These are phyloP conservation scores for Philopedon plagiatum DNA, from an alignment of 2,888 invertebrate genomes.

Conservation along the genomic window DNA sequence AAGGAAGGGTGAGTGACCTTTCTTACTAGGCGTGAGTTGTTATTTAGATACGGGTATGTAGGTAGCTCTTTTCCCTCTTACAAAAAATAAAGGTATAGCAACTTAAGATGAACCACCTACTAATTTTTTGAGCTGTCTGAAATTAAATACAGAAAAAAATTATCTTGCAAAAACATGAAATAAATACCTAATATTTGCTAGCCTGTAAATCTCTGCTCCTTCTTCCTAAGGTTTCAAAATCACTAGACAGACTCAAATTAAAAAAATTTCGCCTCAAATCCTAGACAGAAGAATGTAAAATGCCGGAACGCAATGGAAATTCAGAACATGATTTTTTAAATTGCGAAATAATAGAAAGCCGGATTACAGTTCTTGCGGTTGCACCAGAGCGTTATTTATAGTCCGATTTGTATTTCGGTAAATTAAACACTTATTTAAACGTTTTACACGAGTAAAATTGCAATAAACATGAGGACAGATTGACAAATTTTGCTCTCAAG, in stretches of 20 bases:
- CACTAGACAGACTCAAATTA: background rate
- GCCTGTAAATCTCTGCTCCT: background rate
- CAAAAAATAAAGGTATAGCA: background rate
- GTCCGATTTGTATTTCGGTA: background rate
- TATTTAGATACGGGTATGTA: too few species aligned
- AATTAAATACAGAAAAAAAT: too few species aligned
- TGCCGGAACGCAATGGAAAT: conserved; percentile 34
- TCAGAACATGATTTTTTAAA: conserved; percentile 20
- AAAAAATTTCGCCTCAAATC: background rate
- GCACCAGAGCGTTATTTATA: conserved; percentile 16
- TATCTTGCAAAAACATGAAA: background rate
- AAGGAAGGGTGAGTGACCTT: background rate
- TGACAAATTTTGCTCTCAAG: conserved; percentile 21
- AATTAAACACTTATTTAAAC: conserved; percentile 2
- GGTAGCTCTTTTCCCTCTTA: too few species aligned
- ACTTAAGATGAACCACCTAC: too few species aligned
- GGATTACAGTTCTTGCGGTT: background rate
- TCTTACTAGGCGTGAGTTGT: too few species aligned
- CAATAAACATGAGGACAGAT: conserved; percentile 40
- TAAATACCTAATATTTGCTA: background rate
- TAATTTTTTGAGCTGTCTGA: too few species aligned
- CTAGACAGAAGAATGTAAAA: conserved; percentile 28
- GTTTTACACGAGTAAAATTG: conserved; percentile 7
- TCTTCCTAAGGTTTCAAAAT: background rate
- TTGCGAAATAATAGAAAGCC: conserved; percentile 34